Base-by-base conservation (phyloP, 2,113 vertebrate species). In the Gnathonemus longibarbis region DNA sequence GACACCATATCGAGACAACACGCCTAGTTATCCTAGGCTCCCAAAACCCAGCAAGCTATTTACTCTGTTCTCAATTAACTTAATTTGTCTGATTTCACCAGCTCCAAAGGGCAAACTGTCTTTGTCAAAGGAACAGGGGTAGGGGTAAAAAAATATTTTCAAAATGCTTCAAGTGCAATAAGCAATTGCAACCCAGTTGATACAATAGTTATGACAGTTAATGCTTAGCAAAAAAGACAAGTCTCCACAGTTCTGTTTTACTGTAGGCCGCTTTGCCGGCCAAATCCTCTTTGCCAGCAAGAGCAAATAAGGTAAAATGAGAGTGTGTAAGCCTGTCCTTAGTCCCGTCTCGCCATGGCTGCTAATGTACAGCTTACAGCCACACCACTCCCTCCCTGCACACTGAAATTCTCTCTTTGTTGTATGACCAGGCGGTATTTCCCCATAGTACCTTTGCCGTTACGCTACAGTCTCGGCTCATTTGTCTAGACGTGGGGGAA, bases 271-370 rank as follows among this genome's bases (percentile, higher is more conserved):
- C 77, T 56, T 89, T 56, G 15, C 19, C 52, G 46, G 50, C 52
- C n/a, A 85, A 58, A 62, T 85, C 49, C 39, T 66, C 39, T 89
- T 84, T 45, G 42, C 50, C 27, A 89, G 89, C 46, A 50, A 89
- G 70, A 80, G 70, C 19, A 21, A 83, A 45, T 27, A 52, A 84
- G 35, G 52, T 35, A 84, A 49, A 70, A 80, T 58, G 19, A 77
- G 74, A 10, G 27, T 84, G 89, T 89, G 31, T 21, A 10, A 84
- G 52, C 89, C 56, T 62, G 39, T 31, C 50, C 42, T 52, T 8
- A 45, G 35, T 7, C 21, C 39, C 9, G 49, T 48, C 53, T 39
- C 3, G 53, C 7, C 9, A 11, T 62, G 27, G 4, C 77, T 17
- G 19, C 53, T 10, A 45, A 50, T 24, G 19, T 52, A 10, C 52